A percentile compares a stretch with the other conserved stretches of the same genome.
Conservation (phyloP, 2,888 invertebrate species). For the Chloromyia formosa region DNA sequence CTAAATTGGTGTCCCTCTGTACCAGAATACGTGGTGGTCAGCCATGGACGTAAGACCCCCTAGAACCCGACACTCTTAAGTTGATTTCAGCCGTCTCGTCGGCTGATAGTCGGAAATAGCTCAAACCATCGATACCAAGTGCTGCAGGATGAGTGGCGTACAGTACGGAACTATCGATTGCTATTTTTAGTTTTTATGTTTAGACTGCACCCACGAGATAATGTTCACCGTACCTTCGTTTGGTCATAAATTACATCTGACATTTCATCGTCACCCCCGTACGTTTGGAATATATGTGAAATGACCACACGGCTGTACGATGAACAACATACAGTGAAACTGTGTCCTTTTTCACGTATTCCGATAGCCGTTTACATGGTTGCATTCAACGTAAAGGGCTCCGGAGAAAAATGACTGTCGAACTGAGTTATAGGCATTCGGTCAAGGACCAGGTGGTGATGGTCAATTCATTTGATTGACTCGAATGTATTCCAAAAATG, state of each 20-base stretch:
- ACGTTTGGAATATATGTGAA: conserved; percentile 15
- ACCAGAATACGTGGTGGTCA: neutral
- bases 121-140: too few species aligned
- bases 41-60: neutral
- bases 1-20: neutral
- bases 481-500: neutral
- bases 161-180: neutral
- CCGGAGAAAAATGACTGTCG: conserved; percentile 11
- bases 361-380: neutral
- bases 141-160: too few species aligned
- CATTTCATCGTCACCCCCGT: conserved; percentile 43
- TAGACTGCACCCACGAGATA: conserved; percentile 51
- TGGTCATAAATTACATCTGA: conserved; percentile 49
- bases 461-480: conserved; percentile 42
- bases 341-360: conserved; percentile 1
- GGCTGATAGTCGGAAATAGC: too few species aligned
- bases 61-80: neutral
- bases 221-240: conserved; percentile 33
- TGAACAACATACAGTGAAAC: neutral
- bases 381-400: neutral
- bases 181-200: conserved; percentile 49
- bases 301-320: conserved; percentile 8
- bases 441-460: conserved; percentile 43
- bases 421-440: conserved; percentile 36
- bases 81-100: too few species aligned